These are phyloP conservation scores for Branchinecta sandiegonensis DNA, from an alignment of 2,888 invertebrate species.

Conservation along the genomic window DNA sequence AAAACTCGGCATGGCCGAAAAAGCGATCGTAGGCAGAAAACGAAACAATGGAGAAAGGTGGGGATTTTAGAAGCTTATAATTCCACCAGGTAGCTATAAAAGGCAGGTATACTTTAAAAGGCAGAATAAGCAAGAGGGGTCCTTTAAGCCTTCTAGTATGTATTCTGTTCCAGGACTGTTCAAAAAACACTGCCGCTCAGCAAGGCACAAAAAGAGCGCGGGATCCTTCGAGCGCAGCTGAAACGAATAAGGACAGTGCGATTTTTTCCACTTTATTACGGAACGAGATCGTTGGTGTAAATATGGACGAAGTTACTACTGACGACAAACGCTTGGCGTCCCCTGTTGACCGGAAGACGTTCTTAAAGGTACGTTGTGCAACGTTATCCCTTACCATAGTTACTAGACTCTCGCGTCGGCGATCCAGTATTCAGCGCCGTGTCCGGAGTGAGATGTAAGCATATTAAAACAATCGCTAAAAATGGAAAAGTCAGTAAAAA, in stretches of 20 bases:
- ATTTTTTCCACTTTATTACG: constrained; percentile 8
- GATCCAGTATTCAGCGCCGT: too few species aligned
- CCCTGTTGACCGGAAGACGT: constrained; percentile 4
- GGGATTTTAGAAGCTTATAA: too few species aligned
- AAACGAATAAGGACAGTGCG: not conserved
- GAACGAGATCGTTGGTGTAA: constrained; percentile 9
- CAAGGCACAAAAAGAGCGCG: constrained; percentile 2
- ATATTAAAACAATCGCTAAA: too few species aligned
- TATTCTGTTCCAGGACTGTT: not conserved
- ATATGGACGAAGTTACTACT: constrained; percentile 12
- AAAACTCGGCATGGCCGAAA: too few species aligned
- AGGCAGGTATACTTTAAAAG: too few species aligned
- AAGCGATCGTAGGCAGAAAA: too few species aligned
- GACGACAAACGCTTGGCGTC: constrained; percentile 6
- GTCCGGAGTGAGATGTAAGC: too few species aligned
- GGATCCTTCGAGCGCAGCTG: not conserved
- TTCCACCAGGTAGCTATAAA: too few species aligned
- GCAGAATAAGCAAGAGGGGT: too few species aligned
- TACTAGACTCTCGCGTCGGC: not conserved
- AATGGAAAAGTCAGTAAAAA: too few species aligned
- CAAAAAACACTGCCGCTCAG: not conserved
- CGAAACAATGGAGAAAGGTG: too few species aligned
- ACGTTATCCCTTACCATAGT: not conserved
- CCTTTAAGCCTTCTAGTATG: not conserved
- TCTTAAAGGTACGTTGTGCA: not conserved